Evolutionary conservation across 2,113 vertebrate species (phyloP).

Genomic region (Hylia prasina): DNA sequence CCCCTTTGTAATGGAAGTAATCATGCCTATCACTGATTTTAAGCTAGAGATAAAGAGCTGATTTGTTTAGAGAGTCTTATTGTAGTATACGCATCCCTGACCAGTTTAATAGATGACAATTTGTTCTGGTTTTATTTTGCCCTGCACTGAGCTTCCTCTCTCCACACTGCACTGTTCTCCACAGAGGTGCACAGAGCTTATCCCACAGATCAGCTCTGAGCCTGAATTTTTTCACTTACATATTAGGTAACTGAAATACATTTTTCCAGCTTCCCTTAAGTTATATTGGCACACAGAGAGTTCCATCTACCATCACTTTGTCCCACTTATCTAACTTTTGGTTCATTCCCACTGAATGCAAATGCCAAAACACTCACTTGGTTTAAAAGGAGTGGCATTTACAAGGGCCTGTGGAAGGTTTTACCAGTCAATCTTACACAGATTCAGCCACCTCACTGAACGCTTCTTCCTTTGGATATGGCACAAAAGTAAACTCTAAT

Average conservation of each 20-base stretch:
- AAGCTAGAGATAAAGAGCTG: neutral
- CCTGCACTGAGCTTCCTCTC: neutral
- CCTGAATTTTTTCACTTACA: neutral
- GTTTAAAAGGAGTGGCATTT: neutral
- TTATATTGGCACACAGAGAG: neutral
- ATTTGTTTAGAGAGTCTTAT: neutral
- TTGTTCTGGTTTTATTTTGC: neutral
- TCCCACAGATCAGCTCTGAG: neutral
- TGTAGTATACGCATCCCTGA: neutral
- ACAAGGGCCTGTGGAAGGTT: neutral
- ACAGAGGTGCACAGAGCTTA: neutral
- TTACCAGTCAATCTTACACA: neutral
- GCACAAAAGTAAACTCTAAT: neutral
- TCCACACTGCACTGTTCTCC: neutral
- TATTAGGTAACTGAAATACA: neutral
- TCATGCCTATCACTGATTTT: neutral
- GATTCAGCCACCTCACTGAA: neutral
- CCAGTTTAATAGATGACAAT: neutral
- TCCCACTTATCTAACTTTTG: neutral
- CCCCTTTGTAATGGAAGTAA: neutral
- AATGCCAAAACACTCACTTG: neutral
- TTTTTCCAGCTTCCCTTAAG: neutral
- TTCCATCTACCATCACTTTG: neutral
- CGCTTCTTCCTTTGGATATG: neutral
- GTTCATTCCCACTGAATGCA: neutral